Percentiles rank a stretch among this genome's conserved stretches.
phyloP scores from a whole-genome alignment of 2,113 vertebrate species.

The Lycaon pictus region DNA sequence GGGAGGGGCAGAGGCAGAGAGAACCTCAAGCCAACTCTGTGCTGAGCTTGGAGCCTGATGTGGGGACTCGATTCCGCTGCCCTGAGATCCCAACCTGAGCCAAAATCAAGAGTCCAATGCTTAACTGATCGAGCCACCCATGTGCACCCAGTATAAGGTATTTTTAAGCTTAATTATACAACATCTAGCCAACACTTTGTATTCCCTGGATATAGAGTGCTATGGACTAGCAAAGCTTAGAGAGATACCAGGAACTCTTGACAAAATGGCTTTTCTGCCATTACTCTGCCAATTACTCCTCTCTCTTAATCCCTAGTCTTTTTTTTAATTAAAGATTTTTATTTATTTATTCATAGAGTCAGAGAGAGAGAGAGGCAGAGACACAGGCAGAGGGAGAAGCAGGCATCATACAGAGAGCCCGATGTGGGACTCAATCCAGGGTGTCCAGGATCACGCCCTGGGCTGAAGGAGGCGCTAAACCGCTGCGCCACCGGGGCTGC shows the following conservation, averaged over 20 bases:
- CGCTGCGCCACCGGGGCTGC: too few relatives aligned
- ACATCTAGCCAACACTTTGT: background rate
- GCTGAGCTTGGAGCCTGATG: background rate
- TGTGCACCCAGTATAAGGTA: too few relatives aligned
- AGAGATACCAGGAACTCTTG: background rate
- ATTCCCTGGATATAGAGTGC: background rate
- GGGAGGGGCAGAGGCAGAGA: background rate
- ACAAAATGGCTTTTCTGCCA: background rate
- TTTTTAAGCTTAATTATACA: background rate
- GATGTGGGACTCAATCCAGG: too few relatives aligned
- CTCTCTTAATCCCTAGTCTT: background rate
- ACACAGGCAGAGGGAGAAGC: too few relatives aligned
- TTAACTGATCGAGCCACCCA: background rate
- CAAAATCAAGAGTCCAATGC: background rate
- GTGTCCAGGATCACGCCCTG: too few relatives aligned
- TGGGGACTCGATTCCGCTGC: background rate
- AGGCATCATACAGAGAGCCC: too few relatives aligned
- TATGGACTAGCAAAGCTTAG: background rate
- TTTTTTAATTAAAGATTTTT: background rate
- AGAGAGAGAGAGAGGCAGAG: too few relatives aligned
- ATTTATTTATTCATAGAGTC: too few relatives aligned
- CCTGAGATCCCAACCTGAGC: background rate
- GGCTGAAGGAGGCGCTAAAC: too few relatives aligned
- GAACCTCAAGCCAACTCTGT: background rate
- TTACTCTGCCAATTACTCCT: background rate